Percentiles rank a stretch among this genome's conserved stretches.
Evolutionary conservation across 2,888 invertebrate species (phyloP).

Genomic region (Epirrhoe alternata): DNA sequence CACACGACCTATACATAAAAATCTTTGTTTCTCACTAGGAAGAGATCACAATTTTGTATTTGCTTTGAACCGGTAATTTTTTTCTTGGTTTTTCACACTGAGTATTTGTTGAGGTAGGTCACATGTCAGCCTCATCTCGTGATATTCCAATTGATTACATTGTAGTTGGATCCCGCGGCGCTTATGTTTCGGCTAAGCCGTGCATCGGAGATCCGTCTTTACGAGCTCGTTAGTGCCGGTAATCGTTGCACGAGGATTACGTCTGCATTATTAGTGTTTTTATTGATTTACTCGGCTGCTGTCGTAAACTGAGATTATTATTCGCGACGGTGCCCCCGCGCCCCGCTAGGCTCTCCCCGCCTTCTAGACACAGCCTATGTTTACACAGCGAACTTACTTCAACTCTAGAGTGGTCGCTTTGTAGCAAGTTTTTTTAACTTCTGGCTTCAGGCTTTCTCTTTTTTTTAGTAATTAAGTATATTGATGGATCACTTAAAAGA

Average conservation of each 20-base stretch:
- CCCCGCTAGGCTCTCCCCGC: conserved; percentile 51
- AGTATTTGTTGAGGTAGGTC: background rate
- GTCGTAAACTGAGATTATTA: conserved; percentile 85
- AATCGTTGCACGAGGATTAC: conserved; percentile 84
- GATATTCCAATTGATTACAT: conserved; percentile 32
- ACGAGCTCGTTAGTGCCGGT: conserved; percentile 83
- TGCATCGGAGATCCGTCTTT: conserved; percentile 82
- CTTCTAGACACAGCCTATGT: conserved; percentile 32
- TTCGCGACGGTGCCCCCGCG: conserved; percentile 73
- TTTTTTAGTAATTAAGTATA: no score
- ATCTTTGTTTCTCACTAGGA: no score
- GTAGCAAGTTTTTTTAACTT: no score
- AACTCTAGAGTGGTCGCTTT: background rate
- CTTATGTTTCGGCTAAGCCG: conserved; percentile 72
- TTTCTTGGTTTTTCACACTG: no score
- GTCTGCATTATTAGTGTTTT: conserved; percentile 85
- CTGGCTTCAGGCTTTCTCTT: no score
- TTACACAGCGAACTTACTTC: conserved; percentile 9
- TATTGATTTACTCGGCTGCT: conserved; percentile 85
- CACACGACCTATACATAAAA: no score
- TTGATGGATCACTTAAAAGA: no score
- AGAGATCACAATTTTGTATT: no score
- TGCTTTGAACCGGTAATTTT: no score
- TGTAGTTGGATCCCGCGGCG: conserved; percentile 53
- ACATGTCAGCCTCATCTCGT: conserved; percentile 20